These are phyloP conservation scores for Microplitis mediator DNA, from an alignment of 1,140 invertebrate species.

Conservation along the genomic window DNA sequence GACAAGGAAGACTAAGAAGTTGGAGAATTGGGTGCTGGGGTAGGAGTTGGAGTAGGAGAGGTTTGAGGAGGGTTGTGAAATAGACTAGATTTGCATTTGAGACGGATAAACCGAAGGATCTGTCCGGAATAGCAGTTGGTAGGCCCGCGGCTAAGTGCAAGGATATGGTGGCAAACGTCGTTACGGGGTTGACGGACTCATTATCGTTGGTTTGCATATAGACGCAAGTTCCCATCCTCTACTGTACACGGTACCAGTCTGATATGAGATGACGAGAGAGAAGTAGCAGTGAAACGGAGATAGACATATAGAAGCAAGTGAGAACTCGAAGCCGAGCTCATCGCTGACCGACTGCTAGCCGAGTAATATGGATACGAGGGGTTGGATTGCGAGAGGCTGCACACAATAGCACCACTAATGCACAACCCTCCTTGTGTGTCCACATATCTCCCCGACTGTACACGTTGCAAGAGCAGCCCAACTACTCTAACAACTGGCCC, in stretches of 20 bases:
- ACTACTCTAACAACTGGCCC: constrained; percentile 6
- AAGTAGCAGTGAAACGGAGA: not conserved
- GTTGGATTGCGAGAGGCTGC: constrained; percentile 23
- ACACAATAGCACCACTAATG: constrained; percentile 61
- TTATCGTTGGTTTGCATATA: constrained; percentile 61
- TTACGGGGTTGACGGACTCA: constrained; percentile 62
- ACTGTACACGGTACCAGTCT: too few relatives aligned
- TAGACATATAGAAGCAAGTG: not conserved
- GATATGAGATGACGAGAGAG: not conserved
- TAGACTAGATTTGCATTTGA: constrained; percentile 50
- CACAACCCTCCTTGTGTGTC: constrained; percentile 40
- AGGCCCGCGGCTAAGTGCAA: constrained; percentile 54
- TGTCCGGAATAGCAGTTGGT: constrained; percentile 53
- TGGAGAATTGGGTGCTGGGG: constrained; percentile 11
- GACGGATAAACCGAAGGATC: constrained; percentile 48
- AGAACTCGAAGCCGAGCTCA: constrained; percentile 22
- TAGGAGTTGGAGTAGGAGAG: constrained; percentile 28
- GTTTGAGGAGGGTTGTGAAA: not conserved
- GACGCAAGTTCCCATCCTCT: constrained; percentile 33
- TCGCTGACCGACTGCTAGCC: constrained; percentile 58
- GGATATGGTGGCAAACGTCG: constrained; percentile 58
- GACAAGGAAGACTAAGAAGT: not conserved
- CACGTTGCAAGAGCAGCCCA: constrained; percentile 35
- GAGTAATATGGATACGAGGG: constrained; percentile 60
- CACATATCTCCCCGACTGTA: constrained; percentile 24